These are phyloP conservation scores for Phragmatobia fuliginosa DNA, from an alignment of 2,888 invertebrate species.

Conservation along the genomic window DNA sequence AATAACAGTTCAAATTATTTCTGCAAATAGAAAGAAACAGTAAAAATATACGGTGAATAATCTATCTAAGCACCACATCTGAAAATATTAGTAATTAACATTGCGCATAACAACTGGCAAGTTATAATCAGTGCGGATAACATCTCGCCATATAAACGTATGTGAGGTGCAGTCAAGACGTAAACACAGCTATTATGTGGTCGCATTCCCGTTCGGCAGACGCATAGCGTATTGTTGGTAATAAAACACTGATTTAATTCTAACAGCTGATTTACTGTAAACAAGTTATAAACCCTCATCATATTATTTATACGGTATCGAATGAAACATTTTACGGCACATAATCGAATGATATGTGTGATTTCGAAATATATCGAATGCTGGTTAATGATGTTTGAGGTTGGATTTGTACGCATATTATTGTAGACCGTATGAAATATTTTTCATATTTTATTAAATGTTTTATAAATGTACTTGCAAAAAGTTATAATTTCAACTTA, in stretches of 20 bases:
- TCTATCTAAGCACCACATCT: neutral
- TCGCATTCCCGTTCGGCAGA: conserved; percentile 56
- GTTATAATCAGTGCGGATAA: conserved; percentile 28
- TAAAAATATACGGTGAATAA: neutral
- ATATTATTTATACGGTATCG: conserved; percentile 45
- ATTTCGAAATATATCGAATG: conserved; percentile 15
- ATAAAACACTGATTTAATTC: conserved; percentile 69
- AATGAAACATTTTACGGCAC: conserved; percentile 40
- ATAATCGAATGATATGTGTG: conserved; percentile 12
- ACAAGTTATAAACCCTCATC: conserved; percentile 49
- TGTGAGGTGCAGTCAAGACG: conserved; percentile 37
- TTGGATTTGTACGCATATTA: conserved; percentile 8
- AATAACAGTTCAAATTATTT: neutral
- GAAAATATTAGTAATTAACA: neutral
- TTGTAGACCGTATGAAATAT: neutral
- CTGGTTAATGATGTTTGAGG: neutral
- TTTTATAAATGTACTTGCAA: no score
- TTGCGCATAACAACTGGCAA: neutral
- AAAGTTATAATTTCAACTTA: no score
- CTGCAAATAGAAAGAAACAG: neutral
- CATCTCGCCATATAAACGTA: conserved; percentile 1
- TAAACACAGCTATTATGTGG: conserved; percentile 63
- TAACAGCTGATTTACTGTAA: conserved; percentile 63
- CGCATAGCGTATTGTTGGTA: conserved; percentile 59
- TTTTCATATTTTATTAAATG: no score